Percentiles rank a stretch among this genome's conserved stretches.
These are phyloP conservation scores for Drosophila kokeensis DNA, from an alignment of 2,888 invertebrate species.

Conservation along the genomic window DNA sequence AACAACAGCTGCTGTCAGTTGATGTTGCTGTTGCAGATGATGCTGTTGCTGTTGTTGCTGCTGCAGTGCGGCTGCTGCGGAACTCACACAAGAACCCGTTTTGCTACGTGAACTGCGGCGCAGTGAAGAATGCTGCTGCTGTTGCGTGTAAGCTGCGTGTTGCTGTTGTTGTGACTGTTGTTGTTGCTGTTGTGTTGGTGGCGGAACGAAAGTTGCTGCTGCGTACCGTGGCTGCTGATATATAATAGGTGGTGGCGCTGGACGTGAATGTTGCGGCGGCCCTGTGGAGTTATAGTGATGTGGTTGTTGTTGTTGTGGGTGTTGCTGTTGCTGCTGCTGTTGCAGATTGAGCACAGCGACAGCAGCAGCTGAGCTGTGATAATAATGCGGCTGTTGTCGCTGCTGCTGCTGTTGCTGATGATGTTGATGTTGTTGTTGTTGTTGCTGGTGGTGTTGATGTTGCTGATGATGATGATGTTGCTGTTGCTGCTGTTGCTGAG, in stretches of 20 bases:
- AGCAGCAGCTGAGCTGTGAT: slow-evolving; percentile 74
- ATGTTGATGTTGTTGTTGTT: slow-evolving; percentile 32
- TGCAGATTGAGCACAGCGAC: slow-evolving; percentile 86
- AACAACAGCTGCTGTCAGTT: slow-evolving; percentile 60
- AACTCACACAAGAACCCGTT: slow-evolving; percentile 85
- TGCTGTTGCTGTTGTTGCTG: slow-evolving; percentile 67
- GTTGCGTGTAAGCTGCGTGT: slow-evolving; percentile 58
- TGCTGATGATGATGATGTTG: slow-evolving; percentile 61
- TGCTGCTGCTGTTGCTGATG: slow-evolving; percentile 49
- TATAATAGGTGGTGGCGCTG: slow-evolving; percentile 59
- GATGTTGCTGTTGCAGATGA: slow-evolving; percentile 67
- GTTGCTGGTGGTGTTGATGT: slow-evolving; percentile 34
- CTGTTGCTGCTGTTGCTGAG: slow-evolving; percentile 72
- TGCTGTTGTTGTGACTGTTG: slow-evolving; percentile 41
- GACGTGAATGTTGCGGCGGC: slow-evolving; percentile 66
- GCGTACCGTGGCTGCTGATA: slow-evolving; percentile 68
- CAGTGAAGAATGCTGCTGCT: slow-evolving; percentile 77
- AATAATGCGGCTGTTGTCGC: slow-evolving; percentile 79
- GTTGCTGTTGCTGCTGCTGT: slow-evolving; percentile 83
- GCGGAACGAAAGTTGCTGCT: slow-evolving; percentile 62
- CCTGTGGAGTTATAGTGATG: slow-evolving; percentile 83
- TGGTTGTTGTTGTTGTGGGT: slow-evolving; percentile 49
- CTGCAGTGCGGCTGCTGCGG: slow-evolving; percentile 81
- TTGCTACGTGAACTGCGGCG: slow-evolving; percentile 85
- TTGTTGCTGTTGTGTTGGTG: slow-evolving; percentile 48